Evolutionary conservation across 2,888 invertebrate species (phyloP), one percentile per base, ranked within the genome.

Genomic region (Spisula subtruncata): DNA sequence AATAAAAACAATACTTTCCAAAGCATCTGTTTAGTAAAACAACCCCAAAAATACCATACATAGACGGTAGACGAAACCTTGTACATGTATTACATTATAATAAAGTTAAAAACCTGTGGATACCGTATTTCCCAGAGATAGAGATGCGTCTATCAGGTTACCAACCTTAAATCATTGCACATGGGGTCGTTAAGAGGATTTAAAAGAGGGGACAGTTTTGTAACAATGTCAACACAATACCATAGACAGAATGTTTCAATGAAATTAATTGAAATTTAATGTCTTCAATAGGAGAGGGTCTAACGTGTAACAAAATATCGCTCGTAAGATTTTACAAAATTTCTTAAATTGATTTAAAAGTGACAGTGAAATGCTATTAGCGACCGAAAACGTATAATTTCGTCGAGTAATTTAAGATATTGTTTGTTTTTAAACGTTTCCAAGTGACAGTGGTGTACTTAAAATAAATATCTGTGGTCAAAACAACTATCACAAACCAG

Each of bases 401-500:
- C 18, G 18, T 12, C 32, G 18, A 75, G 32, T 75, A 75, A 75
- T 75, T 75, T 16, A 35, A 75, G 29, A 35, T 75, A 75, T 75
- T 75, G 75, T 75, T 35, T 75, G 75, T 35, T 75, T 75, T 35
- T 32, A 75, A 75, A 75, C 75, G 35, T 75, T 75, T 32, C 32
- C 5, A 32, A 0, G 29, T 75, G 75, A 75, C 75, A 75, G 35
- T 35, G 75, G 32, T 75, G 75, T 32, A 35, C 75, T 75, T 75
- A 75, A 80, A 85, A 48, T 80, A 79, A 46, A 79, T 51, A 54
- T 80, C 32, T 54, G 32, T 16, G 80, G 54, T 56, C 18, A 41
- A 85, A 85, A 85, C 80, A 51, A 51, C 41, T 48, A 75, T 48
- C 8, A 12, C 51, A 84, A 84, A 48, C 84, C 75, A 48, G 71